These are phyloP conservation scores for Lumbricus terrestris DNA, from an alignment of 2,888 invertebrate species.

Conservation along the genomic window DNA sequence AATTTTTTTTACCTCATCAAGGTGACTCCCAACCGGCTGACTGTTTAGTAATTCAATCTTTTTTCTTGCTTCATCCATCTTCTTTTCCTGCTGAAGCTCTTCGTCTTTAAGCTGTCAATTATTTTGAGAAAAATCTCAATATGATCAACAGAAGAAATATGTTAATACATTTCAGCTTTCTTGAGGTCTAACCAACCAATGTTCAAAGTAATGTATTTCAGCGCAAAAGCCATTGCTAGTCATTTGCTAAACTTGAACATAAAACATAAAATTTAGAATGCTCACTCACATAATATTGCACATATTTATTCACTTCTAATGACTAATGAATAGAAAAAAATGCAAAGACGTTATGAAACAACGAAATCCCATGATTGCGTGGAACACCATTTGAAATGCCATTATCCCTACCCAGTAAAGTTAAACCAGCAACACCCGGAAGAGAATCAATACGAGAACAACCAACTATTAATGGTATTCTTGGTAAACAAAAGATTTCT, in stretches of 20 bases:
- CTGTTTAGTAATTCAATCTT: constrained; percentile 12
- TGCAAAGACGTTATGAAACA: not conserved
- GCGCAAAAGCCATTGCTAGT: not conserved
- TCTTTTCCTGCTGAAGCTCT: constrained; percentile 9
- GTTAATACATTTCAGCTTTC: not conserved
- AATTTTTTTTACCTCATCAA: not conserved
- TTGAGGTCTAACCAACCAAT: not conserved
- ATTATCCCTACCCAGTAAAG: not conserved
- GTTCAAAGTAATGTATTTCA: not conserved
- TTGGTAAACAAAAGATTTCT: not conserved
- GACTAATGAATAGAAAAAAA: not conserved
- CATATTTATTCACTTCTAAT: not conserved
- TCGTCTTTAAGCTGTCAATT: constrained; percentile 12
- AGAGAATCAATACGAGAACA: not conserved
- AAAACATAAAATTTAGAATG: not conserved
- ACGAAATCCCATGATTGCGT: not conserved
- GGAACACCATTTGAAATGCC: not conserved
- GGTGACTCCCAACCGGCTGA: not conserved
- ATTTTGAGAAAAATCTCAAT: not conserved
- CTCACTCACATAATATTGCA: not conserved
- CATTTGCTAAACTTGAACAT: not conserved
- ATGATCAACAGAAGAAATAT: not conserved
- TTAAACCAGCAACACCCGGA: not conserved
- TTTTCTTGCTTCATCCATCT: constrained; percentile 17
- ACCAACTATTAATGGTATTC: not conserved